Base-by-base conservation (phyloP, 2,888 invertebrate species). In the Drosophila algonquin region DNA sequence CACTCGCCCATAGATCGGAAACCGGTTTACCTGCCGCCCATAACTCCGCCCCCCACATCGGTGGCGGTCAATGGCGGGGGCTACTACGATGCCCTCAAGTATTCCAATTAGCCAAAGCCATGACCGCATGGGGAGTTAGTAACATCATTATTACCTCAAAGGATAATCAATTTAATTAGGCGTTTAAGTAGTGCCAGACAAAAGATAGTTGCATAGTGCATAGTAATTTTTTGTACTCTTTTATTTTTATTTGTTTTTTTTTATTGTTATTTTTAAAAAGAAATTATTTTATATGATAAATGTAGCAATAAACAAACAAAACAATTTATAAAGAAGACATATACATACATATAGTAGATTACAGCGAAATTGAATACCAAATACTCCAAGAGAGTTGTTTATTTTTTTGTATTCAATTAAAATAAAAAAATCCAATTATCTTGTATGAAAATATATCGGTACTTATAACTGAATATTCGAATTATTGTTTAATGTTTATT, bases 51-150 rank as follows among this genome's bases (percentile, higher is more conserved):
- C 16, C 81, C 90, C 12, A 86, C 85, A 3, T 70, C 89, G 53
- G 81, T 87, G 58, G 63, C 72, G n/a, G 45, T 72, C 40, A 73
- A 79, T 60, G 71, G 71, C 45, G 64, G 80, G 46, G 77, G 76
- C 47, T 91, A 90, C 73, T 91, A 90, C 60, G 91, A 91, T 65
- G 86, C 87, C 64, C 87, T 90, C 54, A 91, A 91, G 77, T 91
- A 90, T 81, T 81, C 89, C 57, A 90, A 89, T 73, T 90, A 82
- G 63, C 10, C 7, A n/a, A n/a, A 3, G 12, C 1, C 16, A 21
- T 16, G 27, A 9, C 21, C 8, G 40, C 32, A 32, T 61, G 12
- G 48, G 62, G 27, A 14, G 14, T 12, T 14, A 14, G 14, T 60
- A 12, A 40, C 50, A 40, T 55, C 80, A 80, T 73, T 61, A 76